Conservation (phyloP, 2,888 invertebrate species). For the Rugalucina vietnamica region DNA sequence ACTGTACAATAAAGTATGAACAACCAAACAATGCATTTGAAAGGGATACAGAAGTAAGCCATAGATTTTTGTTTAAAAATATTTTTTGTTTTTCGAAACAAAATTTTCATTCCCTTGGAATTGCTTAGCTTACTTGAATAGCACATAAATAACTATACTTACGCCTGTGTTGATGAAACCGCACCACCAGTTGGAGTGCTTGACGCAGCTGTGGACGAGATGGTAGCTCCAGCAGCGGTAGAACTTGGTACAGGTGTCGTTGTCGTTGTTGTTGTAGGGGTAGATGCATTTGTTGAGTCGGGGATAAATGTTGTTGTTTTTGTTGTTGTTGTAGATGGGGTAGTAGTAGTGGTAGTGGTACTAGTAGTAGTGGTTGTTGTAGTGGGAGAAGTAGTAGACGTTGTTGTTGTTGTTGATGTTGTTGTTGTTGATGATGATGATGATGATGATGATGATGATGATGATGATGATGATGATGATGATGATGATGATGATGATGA, state of each 20-base stretch:
- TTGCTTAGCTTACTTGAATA: too few species aligned
- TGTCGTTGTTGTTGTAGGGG: background rate
- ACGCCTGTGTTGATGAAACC: too few species aligned
- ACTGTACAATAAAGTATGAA: too few species aligned
- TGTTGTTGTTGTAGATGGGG: background rate
- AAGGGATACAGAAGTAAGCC: too few species aligned
- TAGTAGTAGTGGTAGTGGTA: background rate
- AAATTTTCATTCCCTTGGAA: too few species aligned
- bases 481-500: conserved; percentile 14
- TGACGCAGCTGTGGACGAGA: background rate
- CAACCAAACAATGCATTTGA: too few species aligned
- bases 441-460: conserved; percentile 4
- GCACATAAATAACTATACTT: too few species aligned
- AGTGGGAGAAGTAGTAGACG: background rate
- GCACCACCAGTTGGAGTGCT: too few species aligned
- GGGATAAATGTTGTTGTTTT: background rate
- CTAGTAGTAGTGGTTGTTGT: background rate
- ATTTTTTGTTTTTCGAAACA: too few species aligned
- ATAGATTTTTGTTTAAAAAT: too few species aligned
- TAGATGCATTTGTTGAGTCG: background rate
- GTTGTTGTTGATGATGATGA: background rate
- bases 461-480: conserved; percentile 9
- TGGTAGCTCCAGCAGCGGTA: background rate
- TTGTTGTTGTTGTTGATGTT: background rate
- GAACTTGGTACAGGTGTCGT: background rate